These are phyloP conservation scores for Apamea anceps DNA, from an alignment of 2,888 invertebrate species.

Conservation along the genomic window DNA sequence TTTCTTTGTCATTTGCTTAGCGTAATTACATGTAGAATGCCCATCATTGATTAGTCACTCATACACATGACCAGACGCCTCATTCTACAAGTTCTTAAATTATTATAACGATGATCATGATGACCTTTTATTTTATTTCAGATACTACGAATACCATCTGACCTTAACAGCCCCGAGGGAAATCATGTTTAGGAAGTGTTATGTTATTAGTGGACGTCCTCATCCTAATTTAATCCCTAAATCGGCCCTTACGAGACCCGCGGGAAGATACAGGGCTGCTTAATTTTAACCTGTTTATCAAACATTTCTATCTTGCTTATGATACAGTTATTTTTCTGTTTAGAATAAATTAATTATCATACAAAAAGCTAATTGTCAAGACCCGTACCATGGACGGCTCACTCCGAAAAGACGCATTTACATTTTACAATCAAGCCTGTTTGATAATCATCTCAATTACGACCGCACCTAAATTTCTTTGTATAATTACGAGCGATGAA, in stretches of 20 bases:
- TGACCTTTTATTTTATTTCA: slow-evolving; percentile 17
- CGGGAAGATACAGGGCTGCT: slow-evolving; percentile 20
- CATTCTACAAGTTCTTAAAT: background rate
- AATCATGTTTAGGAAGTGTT: slow-evolving; percentile 42
- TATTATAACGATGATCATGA: background rate
- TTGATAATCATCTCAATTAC: slow-evolving; percentile 67
- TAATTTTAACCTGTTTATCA: slow-evolving; percentile 9
- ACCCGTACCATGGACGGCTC: slow-evolving; percentile 29
- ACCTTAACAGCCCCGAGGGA: slow-evolving; percentile 30
- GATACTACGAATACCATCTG: background rate
- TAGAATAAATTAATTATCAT: slow-evolving; percentile 41
- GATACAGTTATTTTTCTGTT: slow-evolving; percentile 23
- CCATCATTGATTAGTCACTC: background rate
- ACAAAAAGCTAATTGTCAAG: slow-evolving; percentile 49
- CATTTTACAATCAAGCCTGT: slow-evolving; percentile 67
- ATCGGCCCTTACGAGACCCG: slow-evolving; percentile 45
- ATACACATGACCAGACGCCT: too few relatives aligned
- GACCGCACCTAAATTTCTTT: slow-evolving; percentile 63
- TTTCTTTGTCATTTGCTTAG: background rate
- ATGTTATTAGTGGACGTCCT: slow-evolving; percentile 40
- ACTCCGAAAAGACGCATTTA: slow-evolving; percentile 57
- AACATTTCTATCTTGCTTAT: slow-evolving; percentile 6
- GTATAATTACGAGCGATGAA: slow-evolving; percentile 61
- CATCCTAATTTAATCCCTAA: slow-evolving; percentile 46
- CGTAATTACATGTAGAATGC: background rate